Evolutionary conservation across 2,888 invertebrate species (phyloP).

Genomic region (Noctua janthe): DNA sequence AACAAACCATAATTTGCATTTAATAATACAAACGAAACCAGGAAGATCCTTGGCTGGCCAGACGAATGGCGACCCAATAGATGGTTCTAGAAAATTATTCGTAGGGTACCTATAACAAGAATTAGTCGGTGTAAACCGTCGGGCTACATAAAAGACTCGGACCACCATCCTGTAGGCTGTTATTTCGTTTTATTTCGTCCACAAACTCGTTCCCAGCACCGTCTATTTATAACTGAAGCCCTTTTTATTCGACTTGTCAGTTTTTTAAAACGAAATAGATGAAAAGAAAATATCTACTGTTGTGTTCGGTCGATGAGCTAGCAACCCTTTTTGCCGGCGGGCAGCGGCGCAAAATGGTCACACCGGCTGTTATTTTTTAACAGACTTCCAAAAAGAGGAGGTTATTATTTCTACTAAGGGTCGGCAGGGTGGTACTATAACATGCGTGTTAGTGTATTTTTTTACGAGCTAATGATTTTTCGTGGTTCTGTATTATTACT

Average conservation of each 20-base stretch:
- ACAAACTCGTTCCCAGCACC: conserved; percentile 6
- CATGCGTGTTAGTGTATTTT: conserved; percentile 9
- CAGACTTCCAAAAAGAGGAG: no score
- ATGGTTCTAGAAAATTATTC: conserved; percentile 49
- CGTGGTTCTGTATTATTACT: not conserved
- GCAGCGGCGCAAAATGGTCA: conserved; percentile 32
- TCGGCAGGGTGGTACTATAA: not conserved
- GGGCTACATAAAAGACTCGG: conserved; percentile 37
- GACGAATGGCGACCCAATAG: conserved; percentile 30
- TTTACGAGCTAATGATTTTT: conserved; percentile 4
- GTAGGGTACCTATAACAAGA: conserved; percentile 44
- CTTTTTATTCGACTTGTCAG: conserved; percentile 47
- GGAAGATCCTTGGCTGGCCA: not conserved
- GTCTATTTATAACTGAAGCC: conserved; percentile 29
- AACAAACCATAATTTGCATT: not conserved
- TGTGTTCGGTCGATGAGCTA: conserved; percentile 45
- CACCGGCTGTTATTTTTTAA: not conserved
- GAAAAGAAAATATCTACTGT: conserved; percentile 57
- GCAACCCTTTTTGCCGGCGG: conserved; percentile 51
- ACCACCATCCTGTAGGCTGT: conserved; percentile 30
- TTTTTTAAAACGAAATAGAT: conserved; percentile 49
- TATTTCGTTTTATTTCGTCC: conserved; percentile 45
- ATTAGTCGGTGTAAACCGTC: conserved; percentile 56
- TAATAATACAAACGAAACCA: not conserved
- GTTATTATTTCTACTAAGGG: conserved; percentile 13